Base-by-base conservation (phyloP, 1,140 invertebrate species). In the Cotesia typhae region DNA sequence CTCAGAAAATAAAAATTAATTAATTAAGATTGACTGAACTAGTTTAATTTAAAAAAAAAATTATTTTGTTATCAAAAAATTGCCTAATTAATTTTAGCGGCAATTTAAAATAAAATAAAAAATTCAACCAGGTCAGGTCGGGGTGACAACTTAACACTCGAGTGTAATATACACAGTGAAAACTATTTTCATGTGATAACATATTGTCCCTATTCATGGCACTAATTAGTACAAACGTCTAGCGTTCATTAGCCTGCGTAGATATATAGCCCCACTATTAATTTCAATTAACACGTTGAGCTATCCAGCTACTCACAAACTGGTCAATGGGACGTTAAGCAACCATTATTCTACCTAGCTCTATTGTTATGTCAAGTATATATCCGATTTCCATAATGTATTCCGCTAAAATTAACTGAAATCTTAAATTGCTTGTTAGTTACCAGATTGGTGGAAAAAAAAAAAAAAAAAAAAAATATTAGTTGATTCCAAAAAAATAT, bases 261-360 rank as follows among this genome's bases (percentile, higher is more conserved):
- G 47, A 78, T 72, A 67, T 70, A 71, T 59, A 53, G 63, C 41
- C 41, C 35, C 37, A 55, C 70, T 70, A 79, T 77, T 79, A 77
- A 76, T 79, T 76, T 77, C 74, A 77, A 79, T 77, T 74, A 76
- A 74, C 72, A 71, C 55, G 7, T 63, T 68, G 72, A 72, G 68
- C 71, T 51, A 65, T 70, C 38, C 71, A 70, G 38, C 68, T 70
- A 71, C 65, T 51, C 28, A 20, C 63, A 35, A 17, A 52, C 60
- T 4, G 51, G 17, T 14, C 36, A 51, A 67, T 72, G 36, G 57
- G 59, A 65, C 35, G 64, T 53, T 12, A 60, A 59, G 37, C 36
- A 41, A 57, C 4, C 70, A 37, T 52, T 35, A 51, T 57, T 70
- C 17, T 28, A 66, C 38, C n/a, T 28, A n/a, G 4, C 36, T 63